phyloP scores from a whole-genome alignment of 1,140 invertebrate genomes.

The Atta colombica region DNA sequence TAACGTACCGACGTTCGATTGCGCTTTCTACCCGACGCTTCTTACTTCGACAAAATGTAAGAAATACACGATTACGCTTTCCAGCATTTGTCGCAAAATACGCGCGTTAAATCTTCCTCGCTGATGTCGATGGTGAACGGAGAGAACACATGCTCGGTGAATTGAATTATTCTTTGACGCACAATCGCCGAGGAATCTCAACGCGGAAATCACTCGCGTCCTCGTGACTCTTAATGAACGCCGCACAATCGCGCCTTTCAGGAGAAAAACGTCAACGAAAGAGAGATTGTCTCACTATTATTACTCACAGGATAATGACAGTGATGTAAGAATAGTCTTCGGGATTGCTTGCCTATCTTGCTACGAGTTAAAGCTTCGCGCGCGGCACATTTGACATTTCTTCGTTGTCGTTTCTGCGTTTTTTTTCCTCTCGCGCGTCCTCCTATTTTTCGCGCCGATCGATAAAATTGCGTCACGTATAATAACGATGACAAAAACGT shows the following conservation, averaged over 20 bases:
- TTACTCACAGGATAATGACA: conserved; percentile 44
- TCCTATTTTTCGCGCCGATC: conserved; percentile 51
- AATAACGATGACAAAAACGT: conserved; percentile 53
- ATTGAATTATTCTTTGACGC: conserved; percentile 37
- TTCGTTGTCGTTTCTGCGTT: conserved; percentile 11
- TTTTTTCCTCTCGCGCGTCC: conserved; percentile 11
- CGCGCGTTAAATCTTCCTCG: conserved; percentile 2
- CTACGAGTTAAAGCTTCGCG: neutral
- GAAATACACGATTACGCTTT: conserved; percentile 6
- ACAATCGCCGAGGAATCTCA: conserved; percentile 17
- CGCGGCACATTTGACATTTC: conserved; percentile 43
- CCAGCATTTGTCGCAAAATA: conserved; percentile 15
- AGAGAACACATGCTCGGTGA: neutral
- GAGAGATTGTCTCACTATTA: conserved; percentile 45
- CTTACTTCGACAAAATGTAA: conserved; percentile 15
- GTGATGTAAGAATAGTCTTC: conserved; percentile 44
- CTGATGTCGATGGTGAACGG: neutral
- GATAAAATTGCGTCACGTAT: conserved; percentile 68
- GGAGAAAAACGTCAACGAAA: conserved; percentile 38
- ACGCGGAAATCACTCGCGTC: conserved; percentile 57
- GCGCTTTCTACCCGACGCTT: conserved; percentile 10
- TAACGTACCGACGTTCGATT: conserved; percentile 5
- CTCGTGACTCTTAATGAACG: conserved; percentile 38
- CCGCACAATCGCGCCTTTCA: conserved; percentile 29
- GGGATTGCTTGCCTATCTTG: conserved; percentile 23